Evolutionary conservation across 2,113 vertebrate genomes (phyloP).

Genomic region (Nipponia nippon): DNA sequence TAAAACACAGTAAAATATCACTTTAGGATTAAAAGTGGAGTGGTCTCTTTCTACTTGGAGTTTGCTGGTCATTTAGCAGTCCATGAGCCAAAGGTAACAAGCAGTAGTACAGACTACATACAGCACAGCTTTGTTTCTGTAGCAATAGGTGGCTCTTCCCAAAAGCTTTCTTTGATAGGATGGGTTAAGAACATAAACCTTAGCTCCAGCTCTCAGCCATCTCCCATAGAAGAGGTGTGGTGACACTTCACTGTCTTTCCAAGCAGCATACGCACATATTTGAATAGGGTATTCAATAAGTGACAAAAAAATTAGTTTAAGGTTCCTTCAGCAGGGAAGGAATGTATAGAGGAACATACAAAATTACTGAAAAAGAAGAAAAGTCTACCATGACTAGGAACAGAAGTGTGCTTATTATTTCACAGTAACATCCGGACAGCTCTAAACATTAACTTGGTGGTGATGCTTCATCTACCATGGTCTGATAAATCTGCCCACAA

Average conservation of each 20-base stretch:
- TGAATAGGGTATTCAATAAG: not conserved
- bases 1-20: not conserved
- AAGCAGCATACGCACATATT: not conserved
- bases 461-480: not conserved
- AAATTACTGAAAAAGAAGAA: not conserved
- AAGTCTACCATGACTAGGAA: not conserved
- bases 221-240: accelerated
- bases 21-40: accelerated
- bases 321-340: not conserved
- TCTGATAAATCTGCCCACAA: not conserved
- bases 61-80: accelerated
- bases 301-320: not conserved
- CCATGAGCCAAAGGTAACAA: accelerated
- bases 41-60: accelerated
- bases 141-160: accelerated
- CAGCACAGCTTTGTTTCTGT: not conserved
- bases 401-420: not conserved
- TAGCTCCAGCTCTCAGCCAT: too few relatives aligned
- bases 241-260: not conserved
- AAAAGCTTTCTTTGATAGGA: not conserved
- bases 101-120: accelerated
- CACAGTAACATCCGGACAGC: not conserved
- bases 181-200: not conserved
- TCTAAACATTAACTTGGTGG: not conserved
- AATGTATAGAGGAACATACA: not conserved